Conservation (phyloP, 2,113 vertebrate genomes). For the Pao palembangensis region DNA sequence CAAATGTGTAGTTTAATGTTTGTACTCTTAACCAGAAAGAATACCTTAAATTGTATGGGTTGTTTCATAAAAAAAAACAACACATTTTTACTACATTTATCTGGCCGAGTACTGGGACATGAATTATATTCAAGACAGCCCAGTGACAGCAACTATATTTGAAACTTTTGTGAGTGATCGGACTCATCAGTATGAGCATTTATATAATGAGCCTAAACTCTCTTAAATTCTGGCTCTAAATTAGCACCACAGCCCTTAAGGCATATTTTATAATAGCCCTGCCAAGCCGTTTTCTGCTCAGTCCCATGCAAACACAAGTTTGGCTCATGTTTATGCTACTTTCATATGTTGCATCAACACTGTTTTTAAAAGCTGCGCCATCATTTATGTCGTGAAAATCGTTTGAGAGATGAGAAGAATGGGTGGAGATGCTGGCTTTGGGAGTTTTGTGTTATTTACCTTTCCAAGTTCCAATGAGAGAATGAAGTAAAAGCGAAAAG, state of each 20-base stretch:
- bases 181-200: conserved; percentile 6
- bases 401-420: conserved; percentile 2
- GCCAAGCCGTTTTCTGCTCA: not conserved
- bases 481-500: not conserved
- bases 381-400: not conserved
- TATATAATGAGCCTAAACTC: conserved; percentile 18
- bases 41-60: too few species aligned
- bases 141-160: too few species aligned
- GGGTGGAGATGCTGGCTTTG: not conserved
- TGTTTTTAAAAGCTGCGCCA: conserved; percentile 27
- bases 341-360: not conserved
- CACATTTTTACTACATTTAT: too few species aligned
- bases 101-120: too few species aligned
- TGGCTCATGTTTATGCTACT: not conserved
- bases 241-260: not conserved
- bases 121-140: too few species aligned
- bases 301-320: not conserved
- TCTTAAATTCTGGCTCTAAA: conserved; percentile 6
- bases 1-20: too few species aligned
- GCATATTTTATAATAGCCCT: not conserved
- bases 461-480: conserved; percentile 10
- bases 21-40: too few species aligned
- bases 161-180: too few species aligned
- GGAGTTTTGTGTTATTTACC: not conserved
- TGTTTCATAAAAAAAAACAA: too few species aligned